Percentiles rank a stretch among this genome's conserved stretches.
Evolutionary conservation across 2,113 vertebrate genomes (phyloP).

Genomic region (Pristiophorus japonicus): DNA sequence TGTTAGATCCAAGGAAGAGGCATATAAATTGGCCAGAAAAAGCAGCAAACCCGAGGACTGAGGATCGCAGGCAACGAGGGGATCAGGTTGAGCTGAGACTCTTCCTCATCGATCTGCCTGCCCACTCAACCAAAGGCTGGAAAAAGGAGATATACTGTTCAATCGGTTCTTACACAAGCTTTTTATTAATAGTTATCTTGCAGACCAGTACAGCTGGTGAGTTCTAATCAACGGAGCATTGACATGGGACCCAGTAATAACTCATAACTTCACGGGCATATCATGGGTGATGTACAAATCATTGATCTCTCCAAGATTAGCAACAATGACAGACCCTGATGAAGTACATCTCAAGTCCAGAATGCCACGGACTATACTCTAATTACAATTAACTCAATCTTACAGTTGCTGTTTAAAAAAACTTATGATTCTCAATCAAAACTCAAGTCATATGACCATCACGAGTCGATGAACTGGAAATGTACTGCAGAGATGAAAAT

Average conservation of each 20-base stretch:
- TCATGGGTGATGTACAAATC: neutral
- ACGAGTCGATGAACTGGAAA: neutral
- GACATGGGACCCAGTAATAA: neutral
- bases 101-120: neutral
- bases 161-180: neutral
- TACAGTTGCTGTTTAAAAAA: neutral
- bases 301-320: neutral
- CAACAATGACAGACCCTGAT: neutral
- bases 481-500: neutral
- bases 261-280: neutral
- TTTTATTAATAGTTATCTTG: neutral
- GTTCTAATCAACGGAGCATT: too few species aligned
- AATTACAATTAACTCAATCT: neutral
- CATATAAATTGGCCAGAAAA: too few species aligned
- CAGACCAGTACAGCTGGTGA: neutral
- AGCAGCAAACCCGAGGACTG: too few species aligned
- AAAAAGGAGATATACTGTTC: neutral
- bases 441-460: neutral
- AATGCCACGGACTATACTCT: neutral
- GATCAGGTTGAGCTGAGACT: neutral
- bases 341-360: neutral
- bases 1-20: too few species aligned
- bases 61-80: neutral
- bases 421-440: neutral
- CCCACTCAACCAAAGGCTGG: neutral